These are phyloP conservation scores for Steatocranus sp. DNA, from an alignment of 2,797 vertebrate genomes.

Conservation along the genomic window DNA sequence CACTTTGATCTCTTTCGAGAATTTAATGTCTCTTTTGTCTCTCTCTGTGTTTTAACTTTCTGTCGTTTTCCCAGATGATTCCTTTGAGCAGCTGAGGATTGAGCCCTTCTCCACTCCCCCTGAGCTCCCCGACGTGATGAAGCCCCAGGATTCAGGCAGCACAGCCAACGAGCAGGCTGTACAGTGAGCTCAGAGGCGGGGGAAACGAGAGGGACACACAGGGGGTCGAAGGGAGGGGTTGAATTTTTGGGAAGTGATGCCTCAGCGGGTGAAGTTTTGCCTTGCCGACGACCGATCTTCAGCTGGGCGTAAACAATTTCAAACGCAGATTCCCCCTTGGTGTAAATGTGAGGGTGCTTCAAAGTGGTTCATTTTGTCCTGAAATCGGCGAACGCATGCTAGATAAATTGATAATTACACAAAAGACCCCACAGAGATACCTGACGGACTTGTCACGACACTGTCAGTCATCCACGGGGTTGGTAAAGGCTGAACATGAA, in stretches of 20 bases:
- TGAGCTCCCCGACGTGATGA: slow-evolving; percentile 92
- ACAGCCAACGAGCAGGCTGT: slow-evolving; percentile 89
- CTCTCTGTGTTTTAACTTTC: background rate
- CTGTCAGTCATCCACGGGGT: slow-evolving; percentile 64
- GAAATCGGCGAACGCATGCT: slow-evolving; percentile 57
- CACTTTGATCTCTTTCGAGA: background rate
- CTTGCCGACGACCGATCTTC: slow-evolving; percentile 27
- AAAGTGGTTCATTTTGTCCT: slow-evolving; percentile 52
- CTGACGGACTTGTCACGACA: slow-evolving; percentile 65
- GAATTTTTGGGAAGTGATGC: slow-evolving; percentile 48
- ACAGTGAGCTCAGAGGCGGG: slow-evolving; percentile 75
- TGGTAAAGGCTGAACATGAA: slow-evolving; percentile 55
- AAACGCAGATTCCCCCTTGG: slow-evolving; percentile 34
- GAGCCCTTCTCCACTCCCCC: slow-evolving; percentile 90
- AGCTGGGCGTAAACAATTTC: slow-evolving; percentile 40
- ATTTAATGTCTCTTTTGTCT: background rate
- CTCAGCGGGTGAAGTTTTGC: slow-evolving; percentile 44
- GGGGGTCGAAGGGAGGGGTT: slow-evolving; percentile 24
- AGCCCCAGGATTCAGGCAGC: slow-evolving; percentile 90
- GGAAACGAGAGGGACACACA: background rate
- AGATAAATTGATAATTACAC: slow-evolving; percentile 54
- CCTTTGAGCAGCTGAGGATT: slow-evolving; percentile 84
- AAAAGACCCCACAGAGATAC: slow-evolving; percentile 54
- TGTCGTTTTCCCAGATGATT: slow-evolving; percentile 74
- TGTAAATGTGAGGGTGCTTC: slow-evolving; percentile 41